A percentile compares a stretch with the other conserved stretches of the same genome.
Conservation (phyloP, 2,113 vertebrate genomes). For the Myrmophylax atrothorax region DNA sequence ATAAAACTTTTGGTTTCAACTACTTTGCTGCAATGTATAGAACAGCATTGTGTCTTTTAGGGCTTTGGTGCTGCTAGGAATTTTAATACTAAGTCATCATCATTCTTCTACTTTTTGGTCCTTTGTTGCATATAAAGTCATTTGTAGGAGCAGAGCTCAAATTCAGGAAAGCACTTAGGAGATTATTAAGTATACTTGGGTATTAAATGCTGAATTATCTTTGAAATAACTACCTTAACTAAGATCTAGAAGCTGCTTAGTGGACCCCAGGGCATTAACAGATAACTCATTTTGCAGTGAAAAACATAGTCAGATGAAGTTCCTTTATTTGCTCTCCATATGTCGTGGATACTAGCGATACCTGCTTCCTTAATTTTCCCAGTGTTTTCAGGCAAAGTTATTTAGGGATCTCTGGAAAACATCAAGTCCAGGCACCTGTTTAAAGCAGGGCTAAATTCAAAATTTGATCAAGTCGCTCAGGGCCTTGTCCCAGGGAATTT, state of each 20-base stretch:
- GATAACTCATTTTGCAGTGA: not conserved
- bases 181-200: not conserved
- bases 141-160: not conserved
- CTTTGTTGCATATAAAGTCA: not conserved
- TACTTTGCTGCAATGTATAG: not conserved
- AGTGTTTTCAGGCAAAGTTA: not conserved
- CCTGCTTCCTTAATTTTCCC: not conserved
- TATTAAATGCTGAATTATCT: not conserved
- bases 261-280: not conserved
- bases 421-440: not conserved
- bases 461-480: not conserved
- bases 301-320: not conserved
- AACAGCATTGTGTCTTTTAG: not conserved
- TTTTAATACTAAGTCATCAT: not conserved
- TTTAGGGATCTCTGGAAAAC: not conserved
- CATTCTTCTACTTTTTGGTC: not conserved
- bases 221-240: slow-evolving; percentile 8
- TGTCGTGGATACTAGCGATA: not conserved
- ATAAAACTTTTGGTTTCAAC: not conserved
- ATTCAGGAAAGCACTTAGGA: not conserved
- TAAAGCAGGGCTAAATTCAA: not conserved
- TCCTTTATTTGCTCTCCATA: not conserved
- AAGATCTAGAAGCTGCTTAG: not conserved
- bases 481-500: not conserved
- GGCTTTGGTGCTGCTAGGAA: not conserved